Percentiles rank a stretch among this genome's conserved stretches.
Evolutionary conservation across 2,113 vertebrate genomes (phyloP).

Genomic region (Lepus europaeus): DNA sequence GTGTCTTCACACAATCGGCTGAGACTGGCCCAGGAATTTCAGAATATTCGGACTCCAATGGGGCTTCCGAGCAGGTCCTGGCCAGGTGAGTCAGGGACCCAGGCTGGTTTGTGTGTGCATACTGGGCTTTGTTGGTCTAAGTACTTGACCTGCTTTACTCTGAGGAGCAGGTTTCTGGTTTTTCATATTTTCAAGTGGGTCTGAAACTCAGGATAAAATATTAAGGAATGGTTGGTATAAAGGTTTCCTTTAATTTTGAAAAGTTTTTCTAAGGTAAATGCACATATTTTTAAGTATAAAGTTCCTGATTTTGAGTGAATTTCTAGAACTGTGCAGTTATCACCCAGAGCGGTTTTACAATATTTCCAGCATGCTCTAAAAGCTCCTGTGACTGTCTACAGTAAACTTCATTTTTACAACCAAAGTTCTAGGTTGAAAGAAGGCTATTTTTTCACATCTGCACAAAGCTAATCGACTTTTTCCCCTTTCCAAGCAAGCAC

Average conservation of each 20-base stretch:
- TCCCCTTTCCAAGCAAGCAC: not conserved
- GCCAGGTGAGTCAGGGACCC: not conserved
- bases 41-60: not conserved
- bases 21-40: not conserved
- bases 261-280: not conserved
- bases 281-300: not conserved
- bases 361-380: not conserved
- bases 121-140: not conserved
- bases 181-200: constrained; percentile 30
- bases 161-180: not conserved
- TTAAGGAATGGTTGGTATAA: constrained; percentile 13
- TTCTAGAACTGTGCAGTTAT: not conserved
- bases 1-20: not conserved
- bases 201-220: constrained; percentile 35
- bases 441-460: not conserved
- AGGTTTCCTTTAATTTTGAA: not conserved
- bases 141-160: not conserved
- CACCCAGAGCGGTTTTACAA: constrained; percentile 36
- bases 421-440: constrained; percentile 29
- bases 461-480: not conserved
- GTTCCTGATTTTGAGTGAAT: not conserved
- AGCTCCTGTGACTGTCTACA: not conserved
- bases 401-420: constrained; percentile 17
- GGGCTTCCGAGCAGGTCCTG: not conserved
- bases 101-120: not conserved